phyloP scores from a whole-genome alignment of 2,797 vertebrate species.

The Lagocephalus sceleratus region DNA sequence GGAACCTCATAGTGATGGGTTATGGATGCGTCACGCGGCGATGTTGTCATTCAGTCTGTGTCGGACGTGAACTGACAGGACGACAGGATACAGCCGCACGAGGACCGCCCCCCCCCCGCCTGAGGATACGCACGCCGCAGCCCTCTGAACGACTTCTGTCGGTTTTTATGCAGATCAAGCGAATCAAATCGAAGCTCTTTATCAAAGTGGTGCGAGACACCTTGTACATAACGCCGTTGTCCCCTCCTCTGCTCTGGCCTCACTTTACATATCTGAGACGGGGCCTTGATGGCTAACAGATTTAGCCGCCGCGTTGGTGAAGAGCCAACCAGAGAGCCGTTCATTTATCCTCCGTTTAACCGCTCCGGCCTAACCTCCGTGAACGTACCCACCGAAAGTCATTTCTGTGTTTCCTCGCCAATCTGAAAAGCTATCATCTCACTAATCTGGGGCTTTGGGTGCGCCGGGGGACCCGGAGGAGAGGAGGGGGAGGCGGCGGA shows the following conservation, averaged over 20 bases:
- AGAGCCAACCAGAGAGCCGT: conserved; percentile 93
- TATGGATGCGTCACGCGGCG: too few relatives aligned
- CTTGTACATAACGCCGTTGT: neutral
- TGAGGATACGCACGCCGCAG: too few relatives aligned
- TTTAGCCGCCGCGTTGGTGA: conserved; percentile 87
- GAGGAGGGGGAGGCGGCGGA: conserved; percentile 91
- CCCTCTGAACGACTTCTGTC: neutral
- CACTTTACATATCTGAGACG: conserved; percentile 69
- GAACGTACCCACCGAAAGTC: conserved; percentile 91
- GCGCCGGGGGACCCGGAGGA: conserved; percentile 82
- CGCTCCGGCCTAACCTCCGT: conserved; percentile 93
- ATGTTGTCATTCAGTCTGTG: too few relatives aligned
- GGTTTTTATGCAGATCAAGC: neutral
- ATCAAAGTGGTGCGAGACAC: neutral
- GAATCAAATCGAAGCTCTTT: neutral
- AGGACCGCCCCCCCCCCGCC: too few relatives aligned
- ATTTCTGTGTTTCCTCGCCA: conserved; percentile 93
- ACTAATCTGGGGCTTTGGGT: conserved; percentile 98
- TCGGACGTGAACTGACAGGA: too few relatives aligned
- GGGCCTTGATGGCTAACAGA: conserved; percentile 92
- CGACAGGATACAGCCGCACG: too few relatives aligned
- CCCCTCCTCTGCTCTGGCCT: conserved; percentile 21
- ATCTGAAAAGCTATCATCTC: conserved; percentile 99
- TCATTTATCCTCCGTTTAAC: conserved; percentile 96
- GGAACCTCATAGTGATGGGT: too few relatives aligned